Percentiles rank a stretch among this genome's conserved stretches.
Conservation (phyloP, 2,797 vertebrate species). For the Lacerta viridis region DNA sequence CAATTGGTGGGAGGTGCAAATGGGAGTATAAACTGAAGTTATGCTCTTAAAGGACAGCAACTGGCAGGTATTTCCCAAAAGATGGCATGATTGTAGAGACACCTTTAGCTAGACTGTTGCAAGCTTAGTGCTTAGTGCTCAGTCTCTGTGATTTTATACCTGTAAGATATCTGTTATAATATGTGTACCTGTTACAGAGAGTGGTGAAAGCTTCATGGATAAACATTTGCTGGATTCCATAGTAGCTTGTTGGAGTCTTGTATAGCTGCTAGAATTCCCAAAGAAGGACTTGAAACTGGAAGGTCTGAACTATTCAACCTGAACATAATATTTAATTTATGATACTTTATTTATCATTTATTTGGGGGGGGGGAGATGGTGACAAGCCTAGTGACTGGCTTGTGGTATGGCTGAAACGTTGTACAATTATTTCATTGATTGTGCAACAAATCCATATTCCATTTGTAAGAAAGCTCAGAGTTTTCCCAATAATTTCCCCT, state of each 20-base stretch:
- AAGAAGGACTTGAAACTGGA: neutral
- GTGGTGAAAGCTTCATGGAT: neutral
- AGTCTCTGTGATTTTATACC: neutral
- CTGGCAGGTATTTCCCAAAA: neutral
- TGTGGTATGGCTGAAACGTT: neutral
- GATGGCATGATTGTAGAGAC: neutral
- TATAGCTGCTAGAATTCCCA: neutral
- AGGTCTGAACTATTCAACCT: neutral
- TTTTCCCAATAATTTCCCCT: slow-evolving; percentile 72
- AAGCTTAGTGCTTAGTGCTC: neutral
- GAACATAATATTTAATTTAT: neutral
- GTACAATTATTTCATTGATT: slow-evolving; percentile 57
- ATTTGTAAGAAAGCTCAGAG: slow-evolving; percentile 18
- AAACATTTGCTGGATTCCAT: neutral
- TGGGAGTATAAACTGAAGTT: neutral
- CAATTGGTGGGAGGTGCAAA: neutral
- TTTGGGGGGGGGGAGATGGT: no score
- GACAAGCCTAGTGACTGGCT: no score
- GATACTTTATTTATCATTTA: neutral
- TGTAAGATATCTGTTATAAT: neutral
- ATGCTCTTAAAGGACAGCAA: slow-evolving; percentile 12
- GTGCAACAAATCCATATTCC: slow-evolving; percentile 37
- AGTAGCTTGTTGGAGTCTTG: neutral
- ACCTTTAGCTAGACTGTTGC: neutral
- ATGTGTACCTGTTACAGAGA: neutral